These are phyloP conservation scores for Chionis minor DNA, from an alignment of 2,113 vertebrate species.

Conservation along the genomic window DNA sequence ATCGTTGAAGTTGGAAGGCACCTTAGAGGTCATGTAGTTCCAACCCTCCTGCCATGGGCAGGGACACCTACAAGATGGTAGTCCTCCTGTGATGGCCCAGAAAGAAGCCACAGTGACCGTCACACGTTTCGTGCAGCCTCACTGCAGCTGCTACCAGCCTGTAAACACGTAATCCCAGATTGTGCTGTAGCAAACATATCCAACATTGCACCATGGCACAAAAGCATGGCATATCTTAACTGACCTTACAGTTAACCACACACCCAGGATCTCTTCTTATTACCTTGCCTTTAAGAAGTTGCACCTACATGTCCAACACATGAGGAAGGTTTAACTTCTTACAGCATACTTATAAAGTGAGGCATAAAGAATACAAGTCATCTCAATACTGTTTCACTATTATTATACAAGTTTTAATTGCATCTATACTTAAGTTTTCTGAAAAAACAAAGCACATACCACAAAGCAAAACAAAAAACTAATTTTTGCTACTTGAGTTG, in stretches of 20 bases:
- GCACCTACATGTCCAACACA: neutral
- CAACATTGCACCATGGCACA: neutral
- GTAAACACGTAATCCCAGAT: neutral
- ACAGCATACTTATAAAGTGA: neutral
- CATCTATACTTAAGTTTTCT: neutral
- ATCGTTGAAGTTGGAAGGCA: too few relatives aligned
- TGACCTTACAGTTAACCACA: neutral
- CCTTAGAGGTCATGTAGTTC: too few relatives aligned
- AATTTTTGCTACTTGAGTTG: conserved; percentile 94
- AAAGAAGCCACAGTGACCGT: neutral
- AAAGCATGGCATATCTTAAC: neutral
- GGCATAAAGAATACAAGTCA: neutral
- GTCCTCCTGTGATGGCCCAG: neutral
- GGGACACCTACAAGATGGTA: too few relatives aligned
- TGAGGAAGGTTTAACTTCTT: neutral
- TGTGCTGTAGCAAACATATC: neutral
- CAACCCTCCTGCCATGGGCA: too few relatives aligned
- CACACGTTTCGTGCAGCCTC: neutral
- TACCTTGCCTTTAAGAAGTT: neutral
- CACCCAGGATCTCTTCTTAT: neutral
- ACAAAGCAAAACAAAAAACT: conserved; percentile 99
- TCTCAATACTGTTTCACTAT: neutral
- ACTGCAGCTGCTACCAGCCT: neutral
- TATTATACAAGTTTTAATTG: neutral
- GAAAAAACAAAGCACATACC: conserved; percentile 72